Conservation (phyloP, 2,113 vertebrate species). For the Toxotes jaculatrix region DNA sequence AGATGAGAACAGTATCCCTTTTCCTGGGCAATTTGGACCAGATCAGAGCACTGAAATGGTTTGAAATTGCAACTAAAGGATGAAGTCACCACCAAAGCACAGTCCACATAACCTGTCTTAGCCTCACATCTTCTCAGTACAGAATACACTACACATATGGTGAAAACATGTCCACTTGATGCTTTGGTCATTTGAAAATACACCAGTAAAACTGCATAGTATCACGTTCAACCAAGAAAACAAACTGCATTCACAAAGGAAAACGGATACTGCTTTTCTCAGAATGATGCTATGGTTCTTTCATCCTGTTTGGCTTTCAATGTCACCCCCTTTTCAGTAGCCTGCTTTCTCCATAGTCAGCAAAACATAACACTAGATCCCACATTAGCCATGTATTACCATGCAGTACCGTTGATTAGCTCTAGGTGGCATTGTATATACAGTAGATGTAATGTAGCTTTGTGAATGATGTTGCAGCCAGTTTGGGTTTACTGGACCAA, state of each 20-base stretch:
- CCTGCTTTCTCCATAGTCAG: slow-evolving; percentile 67
- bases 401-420: slow-evolving; percentile 77
- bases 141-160: slow-evolving; percentile 14
- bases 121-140: slow-evolving; percentile 18
- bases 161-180: slow-evolving; percentile 18
- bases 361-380: slow-evolving; percentile 61
- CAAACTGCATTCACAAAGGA: slow-evolving; percentile 49
- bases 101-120: slow-evolving; percentile 18
- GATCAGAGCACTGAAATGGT: background rate
- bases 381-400: slow-evolving; percentile 70
- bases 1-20: slow-evolving; percentile 89
- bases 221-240: slow-evolving; percentile 25
- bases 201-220: slow-evolving; percentile 1
- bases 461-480: slow-evolving; percentile 81
- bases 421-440: slow-evolving; percentile 81
- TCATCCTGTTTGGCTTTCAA: slow-evolving; percentile 72
- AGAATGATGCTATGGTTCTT: slow-evolving; percentile 69
- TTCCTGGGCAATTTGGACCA: slow-evolving; percentile 70
- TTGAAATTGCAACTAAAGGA: slow-evolving; percentile 2
- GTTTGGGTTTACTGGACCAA: slow-evolving; percentile 68
- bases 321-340: slow-evolving; percentile 67
- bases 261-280: slow-evolving; percentile 73
- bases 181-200: slow-evolving; percentile 21
- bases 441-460: slow-evolving; percentile 81
- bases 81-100: slow-evolving; percentile 25